These are phyloP conservation scores for Microdon myrmicae DNA, from an alignment of 2,888 invertebrate species.

Conservation along the genomic window DNA sequence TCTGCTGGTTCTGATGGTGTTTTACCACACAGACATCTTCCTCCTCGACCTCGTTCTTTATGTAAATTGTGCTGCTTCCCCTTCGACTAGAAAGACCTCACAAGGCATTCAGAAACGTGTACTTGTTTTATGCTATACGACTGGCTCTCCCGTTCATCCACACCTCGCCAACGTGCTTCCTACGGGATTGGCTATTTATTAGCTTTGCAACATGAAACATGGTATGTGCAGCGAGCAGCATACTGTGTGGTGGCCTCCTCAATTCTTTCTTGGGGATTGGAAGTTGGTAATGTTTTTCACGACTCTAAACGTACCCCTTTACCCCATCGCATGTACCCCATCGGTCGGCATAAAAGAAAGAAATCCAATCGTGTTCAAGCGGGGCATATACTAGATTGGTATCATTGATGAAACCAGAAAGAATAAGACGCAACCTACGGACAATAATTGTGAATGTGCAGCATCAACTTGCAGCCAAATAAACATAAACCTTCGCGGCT, in stretches of 20 bases:
- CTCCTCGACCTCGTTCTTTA: no score
- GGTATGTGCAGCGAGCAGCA: no score
- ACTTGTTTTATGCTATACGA: slow-evolving; percentile 30
- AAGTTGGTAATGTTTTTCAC: slow-evolving; percentile 28
- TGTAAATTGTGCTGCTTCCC: neutral
- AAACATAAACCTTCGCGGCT: slow-evolving; percentile 32
- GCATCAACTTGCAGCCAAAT: slow-evolving; percentile 14
- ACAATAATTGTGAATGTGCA: slow-evolving; percentile 32
- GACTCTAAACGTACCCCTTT: slow-evolving; percentile 48
- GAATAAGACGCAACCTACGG: slow-evolving; percentile 37
- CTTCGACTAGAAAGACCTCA: slow-evolving; percentile 37
- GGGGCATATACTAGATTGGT: slow-evolving; percentile 41
- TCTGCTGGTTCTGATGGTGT: no score
- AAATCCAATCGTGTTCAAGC: slow-evolving; percentile 35
- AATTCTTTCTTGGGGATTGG: slow-evolving; percentile 23
- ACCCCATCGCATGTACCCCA: slow-evolving; percentile 13
- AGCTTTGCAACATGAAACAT: slow-evolving; percentile 26
- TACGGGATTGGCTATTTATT: slow-evolving; percentile 13
- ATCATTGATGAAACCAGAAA: slow-evolving; percentile 47
- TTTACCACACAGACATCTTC: no score
- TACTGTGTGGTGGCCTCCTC: slow-evolving; percentile 37
- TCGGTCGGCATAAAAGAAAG: neutral
- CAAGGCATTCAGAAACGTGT: slow-evolving; percentile 44
- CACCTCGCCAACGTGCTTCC: neutral
- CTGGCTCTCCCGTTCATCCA: neutral